Base-by-base conservation (phyloP, 2,888 invertebrate species). In the Apamea epomidion region DNA sequence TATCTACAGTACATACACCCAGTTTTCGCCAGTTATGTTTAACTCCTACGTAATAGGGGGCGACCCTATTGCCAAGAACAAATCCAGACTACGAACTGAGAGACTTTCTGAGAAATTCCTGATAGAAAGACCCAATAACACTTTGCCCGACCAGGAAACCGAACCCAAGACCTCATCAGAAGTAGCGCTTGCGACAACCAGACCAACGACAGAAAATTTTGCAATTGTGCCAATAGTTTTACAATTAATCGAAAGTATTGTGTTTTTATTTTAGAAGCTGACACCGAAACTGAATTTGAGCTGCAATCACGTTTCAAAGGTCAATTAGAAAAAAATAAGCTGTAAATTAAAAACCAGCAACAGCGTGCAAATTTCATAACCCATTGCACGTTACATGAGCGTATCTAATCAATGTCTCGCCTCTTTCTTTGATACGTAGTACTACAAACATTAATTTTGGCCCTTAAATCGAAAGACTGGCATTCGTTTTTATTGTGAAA, bases 401-500 rank as follows among this genome's bases (percentile, higher is more conserved):
- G 68, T 65, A 62, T 69, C 83, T 75, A 89, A 87, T 83, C 83
- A 65, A 79, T 81, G 51, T 42, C 6, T 64, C 62, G 76, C 58
- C 10, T 77, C 48, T 77, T 83, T 71, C 67, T 76, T 62, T 79
- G 45, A 87, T 72, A 80, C 29, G 42, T 65, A 72, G 60, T 76
- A 83, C 76, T 73, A 76, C 16, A 71, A 69, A 70, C 71, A 81
- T 74, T 82, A 78, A 68, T 78, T 45, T 71, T 14, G 81, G 89
- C 89, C 89, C 90, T 90, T 89, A 64, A 76, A 79, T 73, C 78
- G 64, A 45, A 75, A 83, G 74, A 70, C 73, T 69, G 68, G 8
- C 75, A 37, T 58, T 76, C 37, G 51, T 80, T 80, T 54, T 69
- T 73, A 80, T 90, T 89, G 81, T 88, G 90, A 90, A 90, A 90